These are phyloP conservation scores for Apomyelois bistriatella DNA, from an alignment of 2,888 invertebrate genomes.

Conservation along the genomic window DNA sequence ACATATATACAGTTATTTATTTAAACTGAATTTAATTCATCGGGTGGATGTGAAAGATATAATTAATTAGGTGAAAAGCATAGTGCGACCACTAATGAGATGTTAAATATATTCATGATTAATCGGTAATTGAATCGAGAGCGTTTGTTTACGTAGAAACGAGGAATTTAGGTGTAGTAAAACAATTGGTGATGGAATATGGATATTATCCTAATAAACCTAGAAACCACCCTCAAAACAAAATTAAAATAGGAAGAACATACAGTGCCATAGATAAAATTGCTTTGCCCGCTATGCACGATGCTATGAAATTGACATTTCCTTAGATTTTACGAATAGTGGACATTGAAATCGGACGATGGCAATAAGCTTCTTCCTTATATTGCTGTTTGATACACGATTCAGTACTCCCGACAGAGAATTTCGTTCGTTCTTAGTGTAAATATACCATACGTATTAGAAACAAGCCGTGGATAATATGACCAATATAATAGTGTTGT, in stretches of 20 bases:
- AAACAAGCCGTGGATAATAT: no score
- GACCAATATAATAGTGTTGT: no score
- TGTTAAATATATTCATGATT: conserved; percentile 7
- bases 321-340: background rate
- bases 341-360: conserved; percentile 4
- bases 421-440: no score
- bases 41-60: background rate
- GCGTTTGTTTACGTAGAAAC: background rate
- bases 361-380: background rate
- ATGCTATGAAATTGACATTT: background rate
- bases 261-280: no score
- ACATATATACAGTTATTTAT: background rate
- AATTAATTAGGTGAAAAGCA: conserved; percentile 12
- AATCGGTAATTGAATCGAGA: background rate
- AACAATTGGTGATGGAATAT: background rate
- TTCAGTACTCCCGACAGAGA: background rate
- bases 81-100: conserved; percentile 2
- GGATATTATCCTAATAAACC: no score
- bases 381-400: background rate
- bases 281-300: no score
- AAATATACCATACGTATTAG: no score
- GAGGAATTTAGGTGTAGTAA: background rate
- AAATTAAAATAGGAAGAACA: no score
- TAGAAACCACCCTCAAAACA: no score
- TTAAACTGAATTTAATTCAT: background rate